Percentiles rank a stretch among this genome's conserved stretches.
phyloP scores from a whole-genome alignment of 2,797 vertebrate genomes.

The Bradypodion ventrale region DNA sequence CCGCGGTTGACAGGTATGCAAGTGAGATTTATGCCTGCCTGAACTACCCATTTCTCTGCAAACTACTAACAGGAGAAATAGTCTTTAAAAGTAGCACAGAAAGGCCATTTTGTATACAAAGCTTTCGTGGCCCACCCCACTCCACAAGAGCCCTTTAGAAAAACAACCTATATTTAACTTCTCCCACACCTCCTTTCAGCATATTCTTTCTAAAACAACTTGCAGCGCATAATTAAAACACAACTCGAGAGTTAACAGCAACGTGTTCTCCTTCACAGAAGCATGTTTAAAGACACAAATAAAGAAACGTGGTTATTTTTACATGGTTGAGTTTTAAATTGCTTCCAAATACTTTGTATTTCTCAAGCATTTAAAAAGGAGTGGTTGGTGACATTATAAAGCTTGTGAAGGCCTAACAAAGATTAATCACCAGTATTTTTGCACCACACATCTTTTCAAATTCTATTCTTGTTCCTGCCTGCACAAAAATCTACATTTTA shows the following conservation, averaged over 20 bases:
- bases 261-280: constrained; percentile 19
- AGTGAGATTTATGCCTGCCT: not conserved
- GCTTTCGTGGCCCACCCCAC: not conserved
- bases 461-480: constrained; percentile 44
- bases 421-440: constrained; percentile 52
- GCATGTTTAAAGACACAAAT: constrained; percentile 52
- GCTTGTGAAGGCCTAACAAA: constrained; percentile 54
- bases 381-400: constrained; percentile 55
- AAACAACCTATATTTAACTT: not conserved
- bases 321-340: constrained; percentile 48
- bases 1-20: no score
- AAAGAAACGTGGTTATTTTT: constrained; percentile 47
- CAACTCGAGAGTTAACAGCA: constrained; percentile 12
- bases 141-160: not conserved
- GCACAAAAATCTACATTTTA: constrained; percentile 35
- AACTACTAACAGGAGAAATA: not conserved
- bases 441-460: constrained; percentile 49
- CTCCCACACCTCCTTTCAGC: not conserved
- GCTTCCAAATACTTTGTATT: constrained; percentile 60
- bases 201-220: not conserved
- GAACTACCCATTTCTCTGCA: not conserved
- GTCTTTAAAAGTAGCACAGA: not conserved
- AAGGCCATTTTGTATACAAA: not conserved
- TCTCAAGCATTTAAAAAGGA: constrained; percentile 40
- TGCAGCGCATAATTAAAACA: constrained; percentile 6